These are phyloP conservation scores for Melanophora roralis DNA, from an alignment of 2,888 invertebrate species.

Conservation along the genomic window DNA sequence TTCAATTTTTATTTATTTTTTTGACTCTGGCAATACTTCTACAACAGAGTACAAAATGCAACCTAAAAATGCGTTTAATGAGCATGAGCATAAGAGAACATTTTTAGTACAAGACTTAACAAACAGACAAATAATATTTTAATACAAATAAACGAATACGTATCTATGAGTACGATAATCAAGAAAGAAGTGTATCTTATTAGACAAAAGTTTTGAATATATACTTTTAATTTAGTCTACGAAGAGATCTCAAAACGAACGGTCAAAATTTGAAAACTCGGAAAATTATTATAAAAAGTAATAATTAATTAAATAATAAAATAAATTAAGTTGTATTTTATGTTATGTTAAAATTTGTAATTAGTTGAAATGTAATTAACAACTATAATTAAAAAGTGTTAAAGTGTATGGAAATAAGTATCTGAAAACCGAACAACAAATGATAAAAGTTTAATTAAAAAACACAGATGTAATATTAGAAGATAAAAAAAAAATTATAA, in stretches of 20 bases:
- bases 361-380: conserved; percentile 3
- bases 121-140: neutral
- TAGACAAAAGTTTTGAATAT: conserved; percentile 53
- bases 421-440: neutral
- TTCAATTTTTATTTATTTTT: too few species aligned
- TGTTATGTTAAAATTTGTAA: conserved; percentile 5
- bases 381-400: neutral
- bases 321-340: conserved; percentile 19
- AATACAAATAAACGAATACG: neutral
- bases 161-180: neutral
- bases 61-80: conserved; percentile 31
- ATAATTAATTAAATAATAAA: conserved; percentile 22
- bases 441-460: conserved; percentile 13
- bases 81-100: conserved; percentile 57
- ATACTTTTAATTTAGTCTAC: conserved; percentile 54
- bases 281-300: neutral
- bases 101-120: conserved; percentile 42
- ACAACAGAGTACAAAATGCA: conserved; percentile 26
- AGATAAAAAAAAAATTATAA: neutral
- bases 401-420: neutral
- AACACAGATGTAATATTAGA: conserved; percentile 21
- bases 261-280: conserved; percentile 39
- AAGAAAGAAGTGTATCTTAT: conserved; percentile 54
- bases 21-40: too few species aligned
- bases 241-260: conserved; percentile 61